These are phyloP conservation scores for Branchellion lobata DNA, from an alignment of 2,888 invertebrate species.

Conservation along the genomic window DNA sequence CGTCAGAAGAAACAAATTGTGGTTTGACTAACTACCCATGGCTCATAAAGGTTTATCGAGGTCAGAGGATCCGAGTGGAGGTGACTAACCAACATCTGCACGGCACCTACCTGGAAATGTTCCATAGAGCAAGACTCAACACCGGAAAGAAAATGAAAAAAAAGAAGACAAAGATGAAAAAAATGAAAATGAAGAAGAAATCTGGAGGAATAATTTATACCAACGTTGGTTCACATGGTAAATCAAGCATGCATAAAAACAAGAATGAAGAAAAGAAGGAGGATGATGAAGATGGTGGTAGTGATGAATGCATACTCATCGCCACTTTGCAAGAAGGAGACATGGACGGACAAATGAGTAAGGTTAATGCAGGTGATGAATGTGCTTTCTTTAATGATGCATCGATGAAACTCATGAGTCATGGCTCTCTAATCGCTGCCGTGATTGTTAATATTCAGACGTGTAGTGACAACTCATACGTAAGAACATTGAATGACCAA, in stretches of 20 bases:
- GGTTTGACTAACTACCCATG: background rate
- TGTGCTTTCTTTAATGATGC: background rate
- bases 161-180: background rate
- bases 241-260: no score
- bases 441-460: no score
- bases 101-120: background rate
- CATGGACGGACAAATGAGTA: background rate
- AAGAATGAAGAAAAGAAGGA: background rate
- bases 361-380: background rate
- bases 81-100: background rate
- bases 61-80: background rate
- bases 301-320: background rate
- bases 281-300: background rate
- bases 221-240: no score
- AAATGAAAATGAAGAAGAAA: background rate
- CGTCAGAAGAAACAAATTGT: slow-evolving; percentile 28
- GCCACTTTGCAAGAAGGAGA: background rate
- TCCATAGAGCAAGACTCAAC: background rate
- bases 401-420: no score
- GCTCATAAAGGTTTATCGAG: slow-evolving; percentile 4
- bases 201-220: no score
- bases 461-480: no score
- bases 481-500: no score
- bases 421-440: no score
- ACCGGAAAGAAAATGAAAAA: background rate